Base-by-base conservation (phyloP, 2,888 invertebrate species). In the Macrosoma leucophasiata region DNA sequence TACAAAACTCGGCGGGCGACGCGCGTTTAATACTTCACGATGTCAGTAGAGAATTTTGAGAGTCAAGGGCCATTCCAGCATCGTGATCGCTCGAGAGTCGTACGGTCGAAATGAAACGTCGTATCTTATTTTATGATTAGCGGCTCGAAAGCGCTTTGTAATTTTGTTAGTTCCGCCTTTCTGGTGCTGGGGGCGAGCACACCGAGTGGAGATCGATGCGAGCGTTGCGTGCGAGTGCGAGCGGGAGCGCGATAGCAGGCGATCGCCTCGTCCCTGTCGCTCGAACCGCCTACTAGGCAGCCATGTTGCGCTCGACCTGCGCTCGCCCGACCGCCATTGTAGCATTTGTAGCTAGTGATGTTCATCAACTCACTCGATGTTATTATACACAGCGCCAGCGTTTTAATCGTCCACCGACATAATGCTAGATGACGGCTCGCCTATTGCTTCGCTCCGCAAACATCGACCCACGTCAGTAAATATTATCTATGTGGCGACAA, bases 91-190 rank as follows among this genome's bases (percentile, higher is more conserved):
- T 78, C 62, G 75, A 79, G 79, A 77, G 81, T 73, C 67, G 73
- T 78, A 81, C 79, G 79, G 75, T 78, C 78, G 78, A 81, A 82
- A 84, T 84, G 84, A 82, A 84, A 84, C 84, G 84, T 82, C 84
- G 84, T 84, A 82, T 84, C 84, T 84, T 84, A 84, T 84, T 82
- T 82, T 82, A 82, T 84, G 84, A 84, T 84, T 84, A 84, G 84
- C 82, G 84, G 84, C 84, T 79, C 79, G 82, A 82, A 81, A 82
- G 82, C 82, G 81, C 84, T 82, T 78, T 81, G 84, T 84, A 82
- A 84, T 84, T 82, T 82, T 82, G 84, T 84, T 84, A 82, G 84
- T 84, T 84, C 84, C 84, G 84, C 84, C 84, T 82, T 84, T 84
- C 81, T 82, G 84, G 81, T 81, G 82, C 84, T 81, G 79, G 82